A percentile compares a stretch with the other conserved stretches of the same genome.
Conservation (phyloP, 2,888 invertebrate species). For the Ferdinandea cuprea region DNA sequence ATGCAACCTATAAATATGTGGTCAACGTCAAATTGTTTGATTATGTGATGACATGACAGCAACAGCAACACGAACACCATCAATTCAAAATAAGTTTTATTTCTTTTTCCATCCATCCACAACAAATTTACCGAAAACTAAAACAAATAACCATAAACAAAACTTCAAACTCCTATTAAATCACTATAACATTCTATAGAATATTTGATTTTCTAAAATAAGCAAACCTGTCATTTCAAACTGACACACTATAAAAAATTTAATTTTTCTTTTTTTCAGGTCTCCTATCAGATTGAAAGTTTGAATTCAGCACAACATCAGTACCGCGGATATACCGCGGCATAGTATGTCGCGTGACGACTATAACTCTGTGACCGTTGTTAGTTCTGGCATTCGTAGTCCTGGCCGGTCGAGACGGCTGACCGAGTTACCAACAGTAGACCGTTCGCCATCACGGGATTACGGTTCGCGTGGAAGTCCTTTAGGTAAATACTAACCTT, state of each 20-base stretch:
- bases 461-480: slow-evolving; percentile 87
- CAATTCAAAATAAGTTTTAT: too few species aligned
- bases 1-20: too few species aligned
- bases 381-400: slow-evolving; percentile 87
- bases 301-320: slow-evolving; percentile 68
- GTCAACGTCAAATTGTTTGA: too few species aligned
- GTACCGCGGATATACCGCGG: slow-evolving; percentile 83
- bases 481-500: slow-evolving; percentile 83
- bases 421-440: slow-evolving; percentile 92
- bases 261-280: slow-evolving; percentile 23
- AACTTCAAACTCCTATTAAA: background rate
- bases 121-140: too few species aligned
- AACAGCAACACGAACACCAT: too few species aligned
- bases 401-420: slow-evolving; percentile 86
- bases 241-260: background rate
- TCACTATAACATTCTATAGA: background rate
- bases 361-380: slow-evolving; percentile 85
- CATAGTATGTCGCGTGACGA: slow-evolving; percentile 84
- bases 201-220: too few species aligned
- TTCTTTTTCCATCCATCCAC: too few species aligned
- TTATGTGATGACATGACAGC: too few species aligned
- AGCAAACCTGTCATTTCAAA: background rate
- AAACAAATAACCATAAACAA: too few species aligned
- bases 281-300: slow-evolving; percentile 40
- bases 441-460: slow-evolving; percentile 93